phyloP scores from a whole-genome alignment of 2,113 vertebrate genomes.

The Phyllostomus hastatus region DNA sequence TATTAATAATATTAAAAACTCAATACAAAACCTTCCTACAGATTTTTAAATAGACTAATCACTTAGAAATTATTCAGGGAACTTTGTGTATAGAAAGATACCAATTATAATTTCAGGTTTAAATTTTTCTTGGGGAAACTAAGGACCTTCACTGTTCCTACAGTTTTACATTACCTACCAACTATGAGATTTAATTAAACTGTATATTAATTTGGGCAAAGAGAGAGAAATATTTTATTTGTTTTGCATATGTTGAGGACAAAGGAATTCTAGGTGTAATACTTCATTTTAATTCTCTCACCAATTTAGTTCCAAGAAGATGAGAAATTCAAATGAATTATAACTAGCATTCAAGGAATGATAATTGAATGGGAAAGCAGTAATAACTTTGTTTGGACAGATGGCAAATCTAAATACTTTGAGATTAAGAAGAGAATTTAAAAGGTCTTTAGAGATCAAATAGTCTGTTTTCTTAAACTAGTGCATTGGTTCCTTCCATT shows the following conservation, averaged over 20 bases:
- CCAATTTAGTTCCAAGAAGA: not conserved
- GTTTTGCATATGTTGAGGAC: not conserved
- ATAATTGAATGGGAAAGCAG: not conserved
- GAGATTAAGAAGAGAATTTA: constrained; percentile 31
- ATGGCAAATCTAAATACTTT: constrained; percentile 34
- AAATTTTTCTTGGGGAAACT: not conserved
- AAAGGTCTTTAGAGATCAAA: constrained; percentile 3
- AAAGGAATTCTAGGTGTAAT: not conserved
- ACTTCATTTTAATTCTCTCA: constrained; percentile 37
- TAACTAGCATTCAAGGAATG: constrained; percentile 14
- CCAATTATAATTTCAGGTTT: not conserved
- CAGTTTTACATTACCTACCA: not conserved
- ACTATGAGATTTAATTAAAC: not conserved
- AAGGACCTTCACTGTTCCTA: not conserved
- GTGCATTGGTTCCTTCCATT: not conserved
- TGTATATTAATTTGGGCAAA: not conserved
- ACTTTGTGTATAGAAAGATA: not conserved
- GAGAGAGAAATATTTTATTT: not conserved
- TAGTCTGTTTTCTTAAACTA: not conserved
- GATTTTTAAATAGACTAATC: not conserved
- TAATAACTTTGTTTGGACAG: constrained; percentile 34
- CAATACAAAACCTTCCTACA: not conserved
- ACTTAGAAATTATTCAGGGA: not conserved
- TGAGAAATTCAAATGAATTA: constrained; percentile 46
- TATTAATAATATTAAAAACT: not conserved